These are phyloP conservation scores for Nyleta sp. DNA, from an alignment of 2,888 invertebrate genomes.

Conservation along the genomic window DNA sequence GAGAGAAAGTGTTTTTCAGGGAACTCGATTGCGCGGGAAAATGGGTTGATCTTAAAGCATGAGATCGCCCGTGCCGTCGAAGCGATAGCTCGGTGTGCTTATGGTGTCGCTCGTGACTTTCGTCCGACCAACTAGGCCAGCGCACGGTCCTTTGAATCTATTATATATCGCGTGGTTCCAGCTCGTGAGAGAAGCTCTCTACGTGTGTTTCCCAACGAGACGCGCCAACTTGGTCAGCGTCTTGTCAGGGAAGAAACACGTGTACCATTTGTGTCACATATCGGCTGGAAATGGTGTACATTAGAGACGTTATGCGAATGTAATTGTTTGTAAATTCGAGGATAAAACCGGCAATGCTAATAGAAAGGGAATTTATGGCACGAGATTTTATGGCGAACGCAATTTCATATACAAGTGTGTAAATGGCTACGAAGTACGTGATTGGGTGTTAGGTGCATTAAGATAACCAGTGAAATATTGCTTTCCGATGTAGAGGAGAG, in stretches of 20 bases:
- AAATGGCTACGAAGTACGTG: slow-evolving; percentile 23
- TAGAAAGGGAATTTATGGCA: slow-evolving; percentile 6
- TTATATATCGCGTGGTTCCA: slow-evolving; percentile 44
- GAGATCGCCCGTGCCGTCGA: slow-evolving; percentile 14
- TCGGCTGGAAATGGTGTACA: slow-evolving; percentile 9
- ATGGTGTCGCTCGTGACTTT: slow-evolving; percentile 48
- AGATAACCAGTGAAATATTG: slow-evolving; percentile 23
- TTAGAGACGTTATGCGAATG: slow-evolving; percentile 28
- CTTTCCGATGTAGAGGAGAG: neutral
- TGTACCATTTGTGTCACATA: slow-evolving; percentile 36
- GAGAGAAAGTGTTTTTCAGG: slow-evolving; percentile 6
- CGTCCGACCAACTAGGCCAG: slow-evolving; percentile 51
- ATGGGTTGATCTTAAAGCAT: slow-evolving; percentile 10
- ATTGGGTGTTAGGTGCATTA: slow-evolving; percentile 19
- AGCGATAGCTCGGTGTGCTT: slow-evolving; percentile 8
- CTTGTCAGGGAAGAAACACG: slow-evolving; percentile 29
- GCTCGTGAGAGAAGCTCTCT: slow-evolving; percentile 41
- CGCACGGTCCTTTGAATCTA: slow-evolving; percentile 48
- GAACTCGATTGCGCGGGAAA: neutral
- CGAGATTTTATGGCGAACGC: slow-evolving; percentile 4
- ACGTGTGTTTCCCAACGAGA: slow-evolving; percentile 44
- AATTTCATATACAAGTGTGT: slow-evolving; percentile 6
- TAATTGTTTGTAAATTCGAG: slow-evolving; percentile 29
- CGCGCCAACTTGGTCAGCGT: slow-evolving; percentile 24
- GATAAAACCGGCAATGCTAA: slow-evolving; percentile 14